Evolutionary conservation across 1,140 invertebrate species (phyloP).

Genomic region (Eufriesea mexicana): DNA sequence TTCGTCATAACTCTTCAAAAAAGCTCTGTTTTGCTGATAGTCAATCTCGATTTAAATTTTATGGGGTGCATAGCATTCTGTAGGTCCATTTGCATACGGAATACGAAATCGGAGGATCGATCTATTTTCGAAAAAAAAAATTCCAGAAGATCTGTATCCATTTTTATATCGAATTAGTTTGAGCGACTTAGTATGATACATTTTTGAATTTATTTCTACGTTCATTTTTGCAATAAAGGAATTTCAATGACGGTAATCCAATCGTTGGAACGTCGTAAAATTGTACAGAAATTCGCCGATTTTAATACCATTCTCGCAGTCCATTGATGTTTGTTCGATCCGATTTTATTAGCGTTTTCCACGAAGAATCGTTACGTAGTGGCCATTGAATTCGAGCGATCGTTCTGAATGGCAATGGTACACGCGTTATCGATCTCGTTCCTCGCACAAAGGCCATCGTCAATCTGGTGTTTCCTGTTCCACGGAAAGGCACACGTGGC

Average conservation of each 20-base stretch:
- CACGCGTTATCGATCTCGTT: constrained; percentile 13
- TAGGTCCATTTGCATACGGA: no score
- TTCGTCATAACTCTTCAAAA: not conserved
- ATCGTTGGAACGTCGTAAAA: not conserved
- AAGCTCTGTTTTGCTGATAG: not conserved
- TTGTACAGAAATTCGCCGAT: not conserved
- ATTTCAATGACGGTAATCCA: not conserved
- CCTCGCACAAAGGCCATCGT: constrained; percentile 1
- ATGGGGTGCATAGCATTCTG: no score
- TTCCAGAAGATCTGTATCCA: not conserved
- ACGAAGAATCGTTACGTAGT: not conserved
- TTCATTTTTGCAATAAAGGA: not conserved
- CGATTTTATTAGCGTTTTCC: constrained; percentile 1
- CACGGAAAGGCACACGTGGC: not conserved
- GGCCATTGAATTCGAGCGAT: constrained; percentile 2
- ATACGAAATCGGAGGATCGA: not conserved
- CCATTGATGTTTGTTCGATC: not conserved
- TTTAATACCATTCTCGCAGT: not conserved
- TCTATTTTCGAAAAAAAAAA: not conserved
- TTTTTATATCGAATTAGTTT: not conserved
- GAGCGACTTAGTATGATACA: no score
- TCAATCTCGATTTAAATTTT: no score
- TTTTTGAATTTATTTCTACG: no score
- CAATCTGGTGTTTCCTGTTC: constrained; percentile 3
- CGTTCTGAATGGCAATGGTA: not conserved